A percentile compares a stretch with the other conserved stretches of the same genome.
phyloP scores from a whole-genome alignment of 1,140 invertebrate genomes.

The Meloidogyne floridensis region DNA sequence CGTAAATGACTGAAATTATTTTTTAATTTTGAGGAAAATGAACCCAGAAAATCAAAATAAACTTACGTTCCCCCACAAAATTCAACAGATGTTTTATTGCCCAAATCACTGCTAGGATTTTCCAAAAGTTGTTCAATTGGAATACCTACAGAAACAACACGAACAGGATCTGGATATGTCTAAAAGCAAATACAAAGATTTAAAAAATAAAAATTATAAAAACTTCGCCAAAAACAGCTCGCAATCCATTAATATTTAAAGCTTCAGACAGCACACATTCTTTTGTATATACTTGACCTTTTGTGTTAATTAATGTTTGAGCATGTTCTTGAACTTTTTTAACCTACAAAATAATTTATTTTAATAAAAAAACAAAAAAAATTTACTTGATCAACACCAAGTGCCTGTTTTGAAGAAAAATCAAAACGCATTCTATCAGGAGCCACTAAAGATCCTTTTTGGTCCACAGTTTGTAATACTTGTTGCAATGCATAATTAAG shows the following conservation, averaged over 20 bases:
- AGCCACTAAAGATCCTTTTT: constrained; percentile 95
- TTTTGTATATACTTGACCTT: constrained; percentile 85
- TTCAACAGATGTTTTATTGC: constrained; percentile 88
- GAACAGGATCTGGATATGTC: constrained; percentile 96
- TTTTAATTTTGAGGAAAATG: constrained; percentile 18
- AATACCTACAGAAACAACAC: constrained; percentile 90
- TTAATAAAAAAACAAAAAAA: constrained; percentile 9
- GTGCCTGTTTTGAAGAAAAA: constrained; percentile 88
- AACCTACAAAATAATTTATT: constrained; percentile 71
- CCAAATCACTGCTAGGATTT: constrained; percentile 79
- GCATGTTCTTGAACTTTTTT: constrained; percentile 80
- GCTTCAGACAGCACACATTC: constrained; percentile 81
- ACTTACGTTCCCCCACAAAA: constrained; percentile 93
- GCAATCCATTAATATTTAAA: constrained; percentile 84
- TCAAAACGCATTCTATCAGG: constrained; percentile 94
- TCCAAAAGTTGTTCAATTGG: constrained; percentile 84
- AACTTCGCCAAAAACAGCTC: constrained; percentile 95
- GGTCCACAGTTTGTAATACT: constrained; percentile 87
- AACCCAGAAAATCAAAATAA: constrained; percentile 54
- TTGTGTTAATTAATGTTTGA: constrained; percentile 77
- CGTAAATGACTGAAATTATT: constrained; percentile 76
- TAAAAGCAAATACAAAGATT: constrained; percentile 45
- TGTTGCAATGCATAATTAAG: constrained; percentile 89
- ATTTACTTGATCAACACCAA: constrained; percentile 74
- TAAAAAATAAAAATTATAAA: constrained; percentile 25